Evolutionary conservation across 2,113 vertebrate species (phyloP), one percentile per base, ranked within the genome.

Genomic region (Daboia siamensis): DNA sequence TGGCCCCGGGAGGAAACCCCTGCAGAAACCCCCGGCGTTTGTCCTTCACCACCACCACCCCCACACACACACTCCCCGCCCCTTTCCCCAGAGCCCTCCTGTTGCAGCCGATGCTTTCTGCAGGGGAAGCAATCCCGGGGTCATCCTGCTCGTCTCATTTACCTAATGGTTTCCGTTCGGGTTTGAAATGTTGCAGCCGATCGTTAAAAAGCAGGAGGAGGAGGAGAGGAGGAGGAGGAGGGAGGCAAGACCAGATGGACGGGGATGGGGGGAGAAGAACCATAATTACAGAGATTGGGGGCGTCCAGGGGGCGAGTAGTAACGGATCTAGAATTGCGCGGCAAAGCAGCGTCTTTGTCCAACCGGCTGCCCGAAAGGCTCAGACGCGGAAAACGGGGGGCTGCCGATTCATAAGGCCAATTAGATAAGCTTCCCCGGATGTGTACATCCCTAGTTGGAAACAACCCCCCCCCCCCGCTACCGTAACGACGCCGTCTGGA

Each of bases 341-440:
- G 17, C 48, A 44, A 12, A 11, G 90, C 29, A 23, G 46, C 56
- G 15, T 26, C 29, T 91, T 87, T 54, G 85, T 52, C 80, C 44
- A 51, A 69, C 6, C 4, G 5, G 29, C n/a, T 51, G 46, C 46
- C 23, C 21, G 9, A 87, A 46, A 87, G 46, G 84, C 21, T 87
- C 29, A 52, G 85, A 64, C 87, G 15, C 8, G 29, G 61, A 54
- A 51, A 51, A 51, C 48, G 56, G 12, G 11, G 15, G 55, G 55
- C 56, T 88, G 26, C n/a, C 55, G 92, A 80, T 91, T 93, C 95
- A 57, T 90, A 93, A 95, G 93, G 93, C 93, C 91, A 92, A 94
- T 93, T 91, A 95, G 92, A 93, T 90, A 90, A 56, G 11, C 46
- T 17, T 80, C 46, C 21, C 26, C 39, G 52, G 86, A 23, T 39